Conservation (phyloP, 2,113 vertebrate species). For the Cairina moschata region DNA sequence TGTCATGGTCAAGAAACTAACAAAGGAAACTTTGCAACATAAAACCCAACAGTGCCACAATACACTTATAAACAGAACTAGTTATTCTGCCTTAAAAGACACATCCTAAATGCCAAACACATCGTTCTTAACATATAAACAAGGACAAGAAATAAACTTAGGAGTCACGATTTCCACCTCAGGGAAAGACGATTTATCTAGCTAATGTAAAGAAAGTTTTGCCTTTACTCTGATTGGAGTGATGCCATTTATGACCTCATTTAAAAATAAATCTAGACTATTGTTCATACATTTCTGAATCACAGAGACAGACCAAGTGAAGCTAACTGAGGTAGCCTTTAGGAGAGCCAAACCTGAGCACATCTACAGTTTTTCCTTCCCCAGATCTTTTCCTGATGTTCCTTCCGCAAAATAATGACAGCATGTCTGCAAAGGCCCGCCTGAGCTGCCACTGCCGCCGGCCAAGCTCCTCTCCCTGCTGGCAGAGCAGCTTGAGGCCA, state of each 20-base stretch:
- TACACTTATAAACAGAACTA: neutral
- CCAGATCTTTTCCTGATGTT: neutral
- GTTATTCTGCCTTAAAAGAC: neutral
- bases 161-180: neutral
- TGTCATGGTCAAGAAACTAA: neutral
- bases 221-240: neutral
- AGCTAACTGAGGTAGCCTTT: neutral
- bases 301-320: neutral
- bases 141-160: neutral
- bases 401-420: neutral
- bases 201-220: neutral
- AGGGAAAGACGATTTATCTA: neutral
- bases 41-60: neutral
- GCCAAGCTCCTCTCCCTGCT: neutral
- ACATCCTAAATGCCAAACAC: neutral
- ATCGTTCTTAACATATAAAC: neutral
- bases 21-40: neutral
- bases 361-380: neutral
- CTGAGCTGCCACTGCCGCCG: rapidly evolving
- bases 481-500: neutral
- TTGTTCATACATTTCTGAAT: neutral
- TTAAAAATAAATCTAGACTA: neutral
- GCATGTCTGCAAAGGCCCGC: neutral
- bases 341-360: neutral
- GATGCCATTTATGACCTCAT: constrained; percentile 13